phyloP scores from a whole-genome alignment of 2,888 invertebrate genomes.

The Campoplex capitator region DNA sequence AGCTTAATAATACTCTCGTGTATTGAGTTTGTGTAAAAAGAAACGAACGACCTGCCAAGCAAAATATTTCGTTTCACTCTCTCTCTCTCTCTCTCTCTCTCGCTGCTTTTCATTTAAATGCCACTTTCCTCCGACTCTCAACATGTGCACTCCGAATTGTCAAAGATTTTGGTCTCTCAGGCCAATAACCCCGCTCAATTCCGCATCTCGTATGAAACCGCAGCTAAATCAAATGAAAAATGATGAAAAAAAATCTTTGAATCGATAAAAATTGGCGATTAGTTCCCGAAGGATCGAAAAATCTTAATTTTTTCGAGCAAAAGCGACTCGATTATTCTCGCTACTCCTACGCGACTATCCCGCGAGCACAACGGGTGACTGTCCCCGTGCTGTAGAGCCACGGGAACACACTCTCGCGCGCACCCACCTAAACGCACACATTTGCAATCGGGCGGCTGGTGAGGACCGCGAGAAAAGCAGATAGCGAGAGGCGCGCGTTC shows the following conservation, averaged over 20 bases:
- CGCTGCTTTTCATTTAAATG: neutral
- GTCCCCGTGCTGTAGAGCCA: slow-evolving; percentile 33
- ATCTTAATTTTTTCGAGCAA: no score
- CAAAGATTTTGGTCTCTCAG: neutral
- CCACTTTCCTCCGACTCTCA: neutral
- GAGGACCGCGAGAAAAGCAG: slow-evolving; percentile 55
- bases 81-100: no score
- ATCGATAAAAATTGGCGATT: no score
- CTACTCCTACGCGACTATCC: slow-evolving; percentile 58
- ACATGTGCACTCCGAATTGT: neutral
- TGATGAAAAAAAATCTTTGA: no score
- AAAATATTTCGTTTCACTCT: neutral
- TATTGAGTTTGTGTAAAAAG: neutral
- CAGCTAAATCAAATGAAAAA: no score
- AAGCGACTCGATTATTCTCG: slow-evolving; percentile 43
- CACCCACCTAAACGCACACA: slow-evolving; percentile 9
- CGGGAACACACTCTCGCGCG: slow-evolving; percentile 5
- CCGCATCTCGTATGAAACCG: no score
- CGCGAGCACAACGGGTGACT: slow-evolving; percentile 33
- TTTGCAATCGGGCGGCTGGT: neutral
- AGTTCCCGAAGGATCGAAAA: no score
- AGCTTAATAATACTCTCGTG: neutral
- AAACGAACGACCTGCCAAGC: neutral
- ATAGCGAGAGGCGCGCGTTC: slow-evolving; percentile 68
- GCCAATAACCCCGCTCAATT: neutral